Evolutionary conservation across 2,113 vertebrate genomes (phyloP).

Genomic region (Sphyrna mokarran): DNA sequence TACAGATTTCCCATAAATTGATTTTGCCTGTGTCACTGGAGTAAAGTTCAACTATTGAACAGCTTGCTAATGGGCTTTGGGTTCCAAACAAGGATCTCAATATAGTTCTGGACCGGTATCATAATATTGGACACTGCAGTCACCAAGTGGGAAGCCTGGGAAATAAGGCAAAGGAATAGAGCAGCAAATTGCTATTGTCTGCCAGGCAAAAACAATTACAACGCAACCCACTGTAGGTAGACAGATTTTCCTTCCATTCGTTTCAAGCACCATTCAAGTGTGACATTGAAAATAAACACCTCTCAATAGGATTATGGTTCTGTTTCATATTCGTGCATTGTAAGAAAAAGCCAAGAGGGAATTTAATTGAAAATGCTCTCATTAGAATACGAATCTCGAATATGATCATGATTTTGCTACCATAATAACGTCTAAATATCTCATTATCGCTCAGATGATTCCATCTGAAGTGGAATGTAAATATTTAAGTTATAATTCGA

Average conservation of each 20-base stretch:
- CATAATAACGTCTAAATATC: constrained; percentile 14
- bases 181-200: neutral
- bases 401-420: neutral
- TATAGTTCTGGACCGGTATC: neutral
- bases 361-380: neutral
- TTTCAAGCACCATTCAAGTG: neutral
- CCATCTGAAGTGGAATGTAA: neutral
- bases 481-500: constrained; percentile 27
- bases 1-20: neutral
- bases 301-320: neutral
- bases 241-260: neutral
- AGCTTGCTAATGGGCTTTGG: neutral
- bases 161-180: neutral
- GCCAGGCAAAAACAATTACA: neutral
- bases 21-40: neutral
- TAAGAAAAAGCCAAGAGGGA: neutral
- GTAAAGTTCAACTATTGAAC: neutral
- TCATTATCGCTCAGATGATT: neutral
- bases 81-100: neutral
- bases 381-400: neutral
- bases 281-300: neutral
- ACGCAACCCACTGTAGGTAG: neutral
- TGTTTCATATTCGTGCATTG: neutral
- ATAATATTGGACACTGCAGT: neutral
- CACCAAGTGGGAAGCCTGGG: neutral